phyloP scores from a whole-genome alignment of 2,888 invertebrate genomes.

The Auanema freiburgensis region DNA sequence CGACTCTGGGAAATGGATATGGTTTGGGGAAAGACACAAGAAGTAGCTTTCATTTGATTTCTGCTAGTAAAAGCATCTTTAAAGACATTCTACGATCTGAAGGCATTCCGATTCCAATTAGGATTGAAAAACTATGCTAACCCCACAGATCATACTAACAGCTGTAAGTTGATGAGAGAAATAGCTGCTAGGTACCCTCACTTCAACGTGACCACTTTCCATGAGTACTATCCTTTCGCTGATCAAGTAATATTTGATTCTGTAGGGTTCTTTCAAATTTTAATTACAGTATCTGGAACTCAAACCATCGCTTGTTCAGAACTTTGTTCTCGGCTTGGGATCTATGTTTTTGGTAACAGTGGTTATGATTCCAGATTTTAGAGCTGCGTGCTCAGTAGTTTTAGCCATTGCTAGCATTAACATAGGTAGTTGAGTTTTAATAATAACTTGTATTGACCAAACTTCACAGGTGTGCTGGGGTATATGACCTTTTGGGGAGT shows the following conservation, averaged over 20 bases:
- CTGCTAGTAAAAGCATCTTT: not conserved
- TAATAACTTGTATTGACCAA: not conserved
- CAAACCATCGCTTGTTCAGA: conserved; percentile 66
- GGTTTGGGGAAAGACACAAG: conserved; percentile 45
- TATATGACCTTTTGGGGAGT: conserved; percentile 68
- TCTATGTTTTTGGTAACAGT: conserved; percentile 92
- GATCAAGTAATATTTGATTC: conserved; percentile 68
- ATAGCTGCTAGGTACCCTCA: conserved; percentile 39
- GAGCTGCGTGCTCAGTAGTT: conserved; percentile 89
- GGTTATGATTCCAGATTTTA: conserved; percentile 86
- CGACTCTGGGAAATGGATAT: conserved; percentile 62
- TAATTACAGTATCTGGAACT: conserved; percentile 56
- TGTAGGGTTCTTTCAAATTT: not conserved
- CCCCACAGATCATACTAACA: conserved; percentile 60
- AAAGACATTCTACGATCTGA: conserved; percentile 33
- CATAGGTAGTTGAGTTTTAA: conserved; percentile 36
- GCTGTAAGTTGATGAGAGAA: conserved; percentile 64
- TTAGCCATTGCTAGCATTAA: conserved; percentile 77
- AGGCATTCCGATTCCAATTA: conserved; percentile 62
- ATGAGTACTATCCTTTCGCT: conserved; percentile 93
- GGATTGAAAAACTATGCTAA: conserved; percentile 60
- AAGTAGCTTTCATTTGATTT: conserved; percentile 5
- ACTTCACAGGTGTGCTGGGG: conserved; percentile 52
- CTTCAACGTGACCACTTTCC: conserved; percentile 86
- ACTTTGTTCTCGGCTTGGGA: conserved; percentile 83